Evolutionary conservation across 2,797 vertebrate genomes (phyloP).

Genomic region (Anisognathus igniventris): DNA sequence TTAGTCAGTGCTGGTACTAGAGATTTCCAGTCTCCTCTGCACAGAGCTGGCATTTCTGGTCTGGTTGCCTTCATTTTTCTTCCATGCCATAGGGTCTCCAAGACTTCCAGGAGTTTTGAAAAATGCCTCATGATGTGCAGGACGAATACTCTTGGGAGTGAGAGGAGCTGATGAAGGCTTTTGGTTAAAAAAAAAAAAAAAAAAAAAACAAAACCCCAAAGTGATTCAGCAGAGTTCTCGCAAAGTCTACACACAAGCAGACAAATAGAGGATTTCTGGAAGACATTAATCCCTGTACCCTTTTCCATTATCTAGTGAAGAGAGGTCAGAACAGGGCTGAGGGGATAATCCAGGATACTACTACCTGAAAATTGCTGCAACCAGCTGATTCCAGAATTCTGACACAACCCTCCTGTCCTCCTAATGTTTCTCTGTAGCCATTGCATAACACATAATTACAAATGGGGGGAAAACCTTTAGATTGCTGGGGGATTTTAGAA

Average conservation of each 20-base stretch:
- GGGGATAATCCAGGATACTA: background rate
- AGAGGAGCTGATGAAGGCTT: constrained; percentile 77
- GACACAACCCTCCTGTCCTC: background rate
- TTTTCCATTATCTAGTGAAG: background rate
- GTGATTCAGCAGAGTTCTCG: background rate
- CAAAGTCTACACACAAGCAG: background rate
- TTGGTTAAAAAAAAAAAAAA: background rate
- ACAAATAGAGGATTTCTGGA: background rate
- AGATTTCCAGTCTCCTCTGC: constrained; percentile 89
- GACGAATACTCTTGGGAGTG: constrained; percentile 81
- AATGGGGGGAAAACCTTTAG: background rate
- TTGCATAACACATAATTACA: background rate
- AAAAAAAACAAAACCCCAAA: background rate
- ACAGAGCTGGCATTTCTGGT: constrained; percentile 76
- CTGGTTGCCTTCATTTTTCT: constrained; percentile 74
- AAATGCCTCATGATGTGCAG: constrained; percentile 77
- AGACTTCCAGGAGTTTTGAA: constrained; percentile 90
- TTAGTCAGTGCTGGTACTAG: constrained; percentile 74
- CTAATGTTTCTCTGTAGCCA: background rate
- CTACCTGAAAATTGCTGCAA: background rate
- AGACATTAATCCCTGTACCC: background rate
- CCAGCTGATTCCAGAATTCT: background rate
- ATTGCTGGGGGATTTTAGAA: background rate
- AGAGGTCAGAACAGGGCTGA: background rate
- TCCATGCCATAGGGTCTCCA: constrained; percentile 59